These are phyloP conservation scores for Colossoma macropomum DNA, from an alignment of 2,113 vertebrate species.

Conservation along the genomic window DNA sequence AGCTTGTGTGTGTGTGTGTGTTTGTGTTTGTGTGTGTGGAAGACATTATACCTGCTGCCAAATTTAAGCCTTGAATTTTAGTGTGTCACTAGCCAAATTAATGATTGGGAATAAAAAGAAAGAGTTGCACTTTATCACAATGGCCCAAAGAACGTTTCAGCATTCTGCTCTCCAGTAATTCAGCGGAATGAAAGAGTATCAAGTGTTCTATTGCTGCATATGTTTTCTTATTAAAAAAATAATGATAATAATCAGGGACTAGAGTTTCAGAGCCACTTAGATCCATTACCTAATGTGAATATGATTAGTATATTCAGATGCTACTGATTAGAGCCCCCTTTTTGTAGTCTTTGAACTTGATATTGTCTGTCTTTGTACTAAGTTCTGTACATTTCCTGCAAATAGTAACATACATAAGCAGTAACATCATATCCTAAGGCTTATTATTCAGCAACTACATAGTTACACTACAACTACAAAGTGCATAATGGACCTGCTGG, in stretches of 20 bases:
- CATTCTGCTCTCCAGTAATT: not conserved
- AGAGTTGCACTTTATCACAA: not conserved
- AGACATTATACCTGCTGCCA: constrained; percentile 22
- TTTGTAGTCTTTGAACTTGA: too few relatives aligned
- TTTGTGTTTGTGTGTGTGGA: not conserved
- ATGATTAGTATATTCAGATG: not conserved
- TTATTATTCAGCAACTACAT: too few relatives aligned
- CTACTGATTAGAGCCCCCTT: not conserved
- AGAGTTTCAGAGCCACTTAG: not conserved
- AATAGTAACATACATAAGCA: too few relatives aligned
- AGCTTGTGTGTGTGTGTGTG: not conserved
- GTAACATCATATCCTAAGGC: too few relatives aligned
- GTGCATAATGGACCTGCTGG: too few relatives aligned
- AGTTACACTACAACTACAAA: too few relatives aligned
- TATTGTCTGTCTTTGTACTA: too few relatives aligned
- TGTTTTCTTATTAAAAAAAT: not conserved
- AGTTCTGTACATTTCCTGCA: too few relatives aligned
- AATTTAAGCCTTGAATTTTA: constrained; percentile 28
- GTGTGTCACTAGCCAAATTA: constrained; percentile 20
- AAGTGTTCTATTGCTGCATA: not conserved
- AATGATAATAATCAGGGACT: too few relatives aligned
- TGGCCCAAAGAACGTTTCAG: not conserved
- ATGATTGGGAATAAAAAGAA: constrained; percentile 4
- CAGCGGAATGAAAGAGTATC: not conserved
- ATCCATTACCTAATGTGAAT: not conserved